Evolutionary conservation across 1,140 invertebrate species (phyloP).

Genomic region (Cryptotermes secundus): DNA sequence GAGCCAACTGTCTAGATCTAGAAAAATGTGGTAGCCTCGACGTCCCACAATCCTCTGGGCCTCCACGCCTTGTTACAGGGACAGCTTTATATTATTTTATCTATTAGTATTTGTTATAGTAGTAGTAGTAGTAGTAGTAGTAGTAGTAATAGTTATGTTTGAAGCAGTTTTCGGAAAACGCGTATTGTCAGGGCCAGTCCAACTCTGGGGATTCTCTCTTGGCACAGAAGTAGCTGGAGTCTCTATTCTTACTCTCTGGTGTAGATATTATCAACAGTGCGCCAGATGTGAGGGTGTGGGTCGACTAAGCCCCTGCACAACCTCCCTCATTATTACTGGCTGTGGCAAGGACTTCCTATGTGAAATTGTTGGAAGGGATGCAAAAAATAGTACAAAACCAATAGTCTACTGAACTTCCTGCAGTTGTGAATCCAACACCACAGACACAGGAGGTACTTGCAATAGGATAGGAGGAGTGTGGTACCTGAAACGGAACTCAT

Average conservation of each 20-base stretch:
- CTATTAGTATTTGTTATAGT: too few species aligned
- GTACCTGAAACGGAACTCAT: neutral
- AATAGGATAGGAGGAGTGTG: neutral
- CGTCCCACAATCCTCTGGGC: too few species aligned
- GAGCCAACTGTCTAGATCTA: too few species aligned
- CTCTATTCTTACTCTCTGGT: neutral
- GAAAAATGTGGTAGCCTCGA: too few species aligned
- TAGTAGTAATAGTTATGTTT: too few species aligned
- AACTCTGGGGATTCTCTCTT: too few species aligned
- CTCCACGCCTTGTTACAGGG: too few species aligned
- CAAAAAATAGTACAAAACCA: neutral
- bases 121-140: too few species aligned
- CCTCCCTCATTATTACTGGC: constrained; percentile 2
- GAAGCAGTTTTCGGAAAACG: too few species aligned
- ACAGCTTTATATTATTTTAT: too few species aligned
- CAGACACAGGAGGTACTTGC: neutral
- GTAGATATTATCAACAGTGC: neutral
- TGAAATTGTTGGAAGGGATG: neutral
- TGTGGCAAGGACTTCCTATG: neutral
- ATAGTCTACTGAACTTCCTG: neutral
- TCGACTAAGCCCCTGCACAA: neutral
- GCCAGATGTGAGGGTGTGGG: neutral
- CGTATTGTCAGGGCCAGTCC: too few species aligned
- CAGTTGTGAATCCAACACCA: neutral
- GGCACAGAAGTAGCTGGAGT: too few species aligned